Evolutionary conservation across 1,140 invertebrate genomes (phyloP), one percentile per base, ranked within the genome.

Genomic region (Dendrolimus punctatus): DNA sequence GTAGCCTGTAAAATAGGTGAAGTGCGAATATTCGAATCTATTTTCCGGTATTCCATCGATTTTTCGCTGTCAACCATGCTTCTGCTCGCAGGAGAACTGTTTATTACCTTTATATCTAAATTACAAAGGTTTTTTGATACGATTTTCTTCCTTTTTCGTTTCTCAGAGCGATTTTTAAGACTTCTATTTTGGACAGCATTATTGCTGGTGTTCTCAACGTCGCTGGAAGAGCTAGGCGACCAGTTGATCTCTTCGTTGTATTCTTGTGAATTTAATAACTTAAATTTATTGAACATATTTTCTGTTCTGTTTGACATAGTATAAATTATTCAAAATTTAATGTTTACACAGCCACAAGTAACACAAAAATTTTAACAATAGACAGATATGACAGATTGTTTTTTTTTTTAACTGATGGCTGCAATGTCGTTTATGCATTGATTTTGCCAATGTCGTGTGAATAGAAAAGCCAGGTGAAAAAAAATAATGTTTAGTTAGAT

Each of bases 181-280:
- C 55, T 45, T 54, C 55, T 45, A 48, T 63, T n/a, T n/a, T 51
- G 43, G 9, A 39, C 55, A 48, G 57, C 40, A 40, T 60, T 58
- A n/a, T 49, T 10, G 6, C 49, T 46, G 40, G 39, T 48, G 39
- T 69, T 66, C 57, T 80, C 78, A 38, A 68, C 67, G 8, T 81
- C 81, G 60, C 79, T 80, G 4, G 74, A 76, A 42, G 78, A 74
- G 52, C 74, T 81, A 1, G 62, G 71, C 6, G 76, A 71, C 76
- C 76, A 83, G 43, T 63, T 70, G n/a, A 85, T 85, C 49, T 77
- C 73, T 52, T 80, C 71, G 10, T 43, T 56, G 36, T 58, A 49
- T 50, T 78, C 68, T 64, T 82, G 78, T 23, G 75, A 76, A 52
- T 78, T 71, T 51, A 85, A 49, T 40, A 80, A 57, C 9, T 55